Conservation (phyloP, 2,888 invertebrate species). For the Ennomos fuscantarius region DNA sequence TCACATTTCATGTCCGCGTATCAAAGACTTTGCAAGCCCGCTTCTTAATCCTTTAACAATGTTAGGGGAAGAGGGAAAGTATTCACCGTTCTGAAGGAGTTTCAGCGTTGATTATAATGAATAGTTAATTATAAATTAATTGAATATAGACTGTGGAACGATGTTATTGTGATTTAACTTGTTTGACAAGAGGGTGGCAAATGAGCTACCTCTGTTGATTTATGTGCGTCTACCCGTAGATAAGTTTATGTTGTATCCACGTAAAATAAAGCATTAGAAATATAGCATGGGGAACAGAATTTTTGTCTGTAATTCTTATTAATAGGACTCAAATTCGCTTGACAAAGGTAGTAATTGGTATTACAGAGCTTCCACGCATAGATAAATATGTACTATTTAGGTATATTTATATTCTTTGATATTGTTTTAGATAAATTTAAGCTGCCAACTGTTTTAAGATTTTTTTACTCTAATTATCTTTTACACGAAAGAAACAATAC, state of each 20-base stretch:
- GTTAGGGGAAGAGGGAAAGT: conserved; percentile 62
- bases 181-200: conserved; percentile 42
- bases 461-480: not conserved
- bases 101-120: conserved; percentile 61
- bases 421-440: no score
- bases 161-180: conserved; percentile 43
- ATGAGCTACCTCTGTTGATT: conserved; percentile 16
- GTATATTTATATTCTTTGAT: no score
- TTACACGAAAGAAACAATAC: conserved; percentile 28
- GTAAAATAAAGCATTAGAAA: not conserved
- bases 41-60: conserved; percentile 68
- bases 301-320: no score
- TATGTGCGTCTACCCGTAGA: conserved; percentile 5
- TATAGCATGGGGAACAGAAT: no score
- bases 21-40: conserved; percentile 50
- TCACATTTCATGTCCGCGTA: conserved; percentile 64
- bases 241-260: no score
- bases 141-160: conserved; percentile 50
- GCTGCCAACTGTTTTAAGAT: not conserved
- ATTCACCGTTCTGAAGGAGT: conserved; percentile 59
- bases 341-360: no score
- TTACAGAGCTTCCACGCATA: no score
- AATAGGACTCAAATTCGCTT: no score
- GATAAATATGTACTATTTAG: no score
- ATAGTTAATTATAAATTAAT: conserved; percentile 71